Evolutionary conservation across 2,888 invertebrate genomes (phyloP).

Genomic region (Barypeithes pellucidus): DNA sequence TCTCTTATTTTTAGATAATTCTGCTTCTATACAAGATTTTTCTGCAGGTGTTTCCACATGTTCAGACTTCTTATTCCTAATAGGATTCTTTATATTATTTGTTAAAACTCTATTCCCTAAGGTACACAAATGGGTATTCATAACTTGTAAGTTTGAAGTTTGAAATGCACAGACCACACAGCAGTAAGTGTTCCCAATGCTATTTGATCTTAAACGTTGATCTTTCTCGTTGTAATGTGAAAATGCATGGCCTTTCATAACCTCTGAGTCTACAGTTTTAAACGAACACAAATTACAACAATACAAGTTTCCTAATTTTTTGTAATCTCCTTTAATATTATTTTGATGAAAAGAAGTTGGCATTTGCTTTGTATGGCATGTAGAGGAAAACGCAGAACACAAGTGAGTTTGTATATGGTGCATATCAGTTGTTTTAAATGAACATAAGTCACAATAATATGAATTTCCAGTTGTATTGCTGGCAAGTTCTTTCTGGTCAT

Average conservation of each 20-base stretch:
- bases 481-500: neutral
- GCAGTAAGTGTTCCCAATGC: neutral
- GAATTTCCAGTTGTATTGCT: neutral
- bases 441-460: conserved; percentile 2
- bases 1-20: neutral
- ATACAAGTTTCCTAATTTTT: neutral
- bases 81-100: neutral
- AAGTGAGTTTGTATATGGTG: neutral
- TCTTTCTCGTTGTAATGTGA: neutral
- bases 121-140: conserved; percentile 1
- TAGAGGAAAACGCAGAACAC: neutral
- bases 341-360: too few relatives aligned
- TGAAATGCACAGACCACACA: neutral
- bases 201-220: neutral
- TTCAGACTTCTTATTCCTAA: neutral
- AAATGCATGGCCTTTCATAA: neutral
- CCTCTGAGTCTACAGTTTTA: neutral
- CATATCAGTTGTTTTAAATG: conserved; percentile 9
- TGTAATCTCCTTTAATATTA: neutral
- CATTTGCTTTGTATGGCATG: neutral
- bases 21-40: too few relatives aligned
- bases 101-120: neutral
- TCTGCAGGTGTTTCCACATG: neutral
- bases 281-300: neutral
- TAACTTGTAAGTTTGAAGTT: neutral